phyloP scores from a whole-genome alignment of 2,113 vertebrate species.

The Hydrolagus affinis region DNA sequence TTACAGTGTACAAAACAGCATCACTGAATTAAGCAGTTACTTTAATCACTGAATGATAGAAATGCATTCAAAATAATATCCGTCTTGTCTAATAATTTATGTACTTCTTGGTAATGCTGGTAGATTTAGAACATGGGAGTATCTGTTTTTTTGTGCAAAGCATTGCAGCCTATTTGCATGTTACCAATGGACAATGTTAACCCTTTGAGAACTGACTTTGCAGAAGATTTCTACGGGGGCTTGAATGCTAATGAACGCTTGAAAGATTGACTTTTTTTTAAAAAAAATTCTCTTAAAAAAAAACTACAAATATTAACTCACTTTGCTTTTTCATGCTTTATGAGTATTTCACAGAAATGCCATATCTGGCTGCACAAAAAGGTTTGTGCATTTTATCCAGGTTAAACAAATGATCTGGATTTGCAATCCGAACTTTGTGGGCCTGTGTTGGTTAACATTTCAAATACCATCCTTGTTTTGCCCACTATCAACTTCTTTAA shows the following conservation, averaged over 20 bases:
- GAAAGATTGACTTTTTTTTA: not conserved
- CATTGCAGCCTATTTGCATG: conserved; percentile 22
- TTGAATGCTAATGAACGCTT: conserved; percentile 2
- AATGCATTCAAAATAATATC: conserved; percentile 25
- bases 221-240: not conserved
- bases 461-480: not conserved
- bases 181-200: conserved; percentile 28
- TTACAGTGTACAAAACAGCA: conserved; percentile 57
- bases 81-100: conserved; percentile 20
- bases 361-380: not conserved
- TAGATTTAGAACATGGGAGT: conserved; percentile 27
- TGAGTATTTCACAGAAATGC: not conserved
- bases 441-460: conserved; percentile 7
- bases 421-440: not conserved
- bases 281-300: no score
- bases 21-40: conserved; percentile 44
- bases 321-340: not conserved
- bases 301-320: not conserved
- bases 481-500: no score
- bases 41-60: conserved; percentile 30
- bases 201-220: conserved; percentile 30
- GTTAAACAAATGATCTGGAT: not conserved
- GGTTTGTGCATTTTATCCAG: not conserved
- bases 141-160: conserved; percentile 32
- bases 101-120: conserved; percentile 27